Conservation (phyloP, 2,888 invertebrate species). For the Ectemnius continuus region DNA sequence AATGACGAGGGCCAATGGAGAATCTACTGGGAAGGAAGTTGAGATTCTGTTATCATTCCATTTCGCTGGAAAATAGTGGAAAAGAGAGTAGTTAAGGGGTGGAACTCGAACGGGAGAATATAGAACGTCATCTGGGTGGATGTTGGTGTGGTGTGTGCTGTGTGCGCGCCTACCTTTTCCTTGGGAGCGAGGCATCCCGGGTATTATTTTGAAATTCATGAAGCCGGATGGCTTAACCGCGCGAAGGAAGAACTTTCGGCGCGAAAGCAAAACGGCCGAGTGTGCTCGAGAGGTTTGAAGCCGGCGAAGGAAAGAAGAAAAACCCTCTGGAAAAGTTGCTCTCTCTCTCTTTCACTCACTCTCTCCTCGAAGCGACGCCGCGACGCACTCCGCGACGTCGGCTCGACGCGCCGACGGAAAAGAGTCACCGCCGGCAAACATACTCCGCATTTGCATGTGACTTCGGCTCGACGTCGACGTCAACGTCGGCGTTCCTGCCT, state of each 20-base stretch:
- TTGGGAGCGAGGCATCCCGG: background rate
- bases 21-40: too few species aligned
- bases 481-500: constrained; percentile 1
- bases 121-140: too few species aligned
- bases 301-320: constrained; percentile 23
- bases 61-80: too few species aligned
- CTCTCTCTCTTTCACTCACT: too few species aligned
- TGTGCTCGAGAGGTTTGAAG: constrained; percentile 9
- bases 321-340: too few species aligned
- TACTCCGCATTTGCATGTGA: constrained; percentile 48
- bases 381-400: constrained; percentile 19
- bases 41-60: too few species aligned
- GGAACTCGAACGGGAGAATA: too few species aligned
- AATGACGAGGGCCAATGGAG: too few species aligned
- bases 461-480: constrained; percentile 12
- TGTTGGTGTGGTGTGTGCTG: too few species aligned
- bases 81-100: too few species aligned
- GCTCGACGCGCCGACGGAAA: constrained; percentile 12
- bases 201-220: constrained; percentile 68
- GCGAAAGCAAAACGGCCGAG: background rate
- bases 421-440: constrained; percentile 34
- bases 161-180: background rate
- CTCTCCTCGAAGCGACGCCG: constrained; percentile 5
- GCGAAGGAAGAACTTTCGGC: constrained; percentile 58
- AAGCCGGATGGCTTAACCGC: constrained; percentile 64